phyloP scores from a whole-genome alignment of 2,888 invertebrate genomes.

The Ganaspis brasiliensis region DNA sequence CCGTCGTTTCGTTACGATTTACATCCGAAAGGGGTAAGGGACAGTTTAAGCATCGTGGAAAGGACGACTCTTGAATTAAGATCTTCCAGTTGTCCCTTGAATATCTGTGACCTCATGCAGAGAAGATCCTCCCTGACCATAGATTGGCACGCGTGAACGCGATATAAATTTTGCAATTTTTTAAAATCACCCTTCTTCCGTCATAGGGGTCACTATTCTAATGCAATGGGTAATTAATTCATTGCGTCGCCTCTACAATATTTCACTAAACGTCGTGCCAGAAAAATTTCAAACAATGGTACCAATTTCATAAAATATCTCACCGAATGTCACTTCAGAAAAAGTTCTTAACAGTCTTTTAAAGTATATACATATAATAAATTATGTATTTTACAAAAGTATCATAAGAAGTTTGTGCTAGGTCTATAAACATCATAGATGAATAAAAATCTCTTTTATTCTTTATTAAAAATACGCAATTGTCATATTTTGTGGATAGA shows the following conservation, averaged over 20 bases:
- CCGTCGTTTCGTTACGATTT: slow-evolving; percentile 37
- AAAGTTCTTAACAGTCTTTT: no score
- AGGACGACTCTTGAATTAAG: slow-evolving; percentile 58
- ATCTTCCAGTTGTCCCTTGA: slow-evolving; percentile 51
- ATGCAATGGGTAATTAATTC: slow-evolving; percentile 26
- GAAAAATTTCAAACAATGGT: slow-evolving; percentile 15
- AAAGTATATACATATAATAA: no score
- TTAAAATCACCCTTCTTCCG: slow-evolving; percentile 67
- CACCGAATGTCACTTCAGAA: no score
- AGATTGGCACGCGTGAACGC: slow-evolving; percentile 69
- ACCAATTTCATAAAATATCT: background rate
- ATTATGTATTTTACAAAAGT: no score
- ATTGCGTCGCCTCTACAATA: slow-evolving; percentile 35
- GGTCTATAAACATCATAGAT: background rate
- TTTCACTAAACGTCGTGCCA: background rate
- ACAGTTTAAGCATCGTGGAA: slow-evolving; percentile 54
- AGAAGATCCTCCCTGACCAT: slow-evolving; percentile 69
- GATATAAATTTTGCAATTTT: slow-evolving; percentile 73
- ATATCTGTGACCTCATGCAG: slow-evolving; percentile 66
- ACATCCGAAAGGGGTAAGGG: slow-evolving; percentile 49
- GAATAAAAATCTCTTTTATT: background rate
- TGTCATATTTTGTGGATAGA: slow-evolving; percentile 11
- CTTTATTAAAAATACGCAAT: slow-evolving; percentile 9
- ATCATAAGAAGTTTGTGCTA: no score
- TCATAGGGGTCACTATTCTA: slow-evolving; percentile 23